Evolutionary conservation across 1,140 invertebrate genomes (phyloP).

Genomic region (Drosophila serrata): DNA sequence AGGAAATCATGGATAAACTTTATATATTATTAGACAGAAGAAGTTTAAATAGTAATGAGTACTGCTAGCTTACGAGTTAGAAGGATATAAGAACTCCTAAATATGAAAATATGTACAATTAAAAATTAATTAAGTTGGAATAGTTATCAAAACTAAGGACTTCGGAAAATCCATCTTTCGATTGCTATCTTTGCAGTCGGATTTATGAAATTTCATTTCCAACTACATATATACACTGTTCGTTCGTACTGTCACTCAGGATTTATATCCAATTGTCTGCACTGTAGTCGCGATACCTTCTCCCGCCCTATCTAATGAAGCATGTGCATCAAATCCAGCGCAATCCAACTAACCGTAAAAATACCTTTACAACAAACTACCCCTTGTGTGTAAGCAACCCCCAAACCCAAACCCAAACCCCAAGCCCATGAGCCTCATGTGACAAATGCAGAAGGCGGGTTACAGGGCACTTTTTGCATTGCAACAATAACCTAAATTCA

Average conservation of each 20-base stretch:
- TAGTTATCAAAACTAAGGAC: not conserved
- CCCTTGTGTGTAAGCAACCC: slow-evolving; percentile 19
- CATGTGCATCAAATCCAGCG: slow-evolving; percentile 54
- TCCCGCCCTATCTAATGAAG: slow-evolving; percentile 61
- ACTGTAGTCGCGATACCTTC: slow-evolving; percentile 15
- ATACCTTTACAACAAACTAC: slow-evolving; percentile 66
- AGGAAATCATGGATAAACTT: not conserved
- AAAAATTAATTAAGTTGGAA: not conserved
- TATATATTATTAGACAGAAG: too few relatives aligned
- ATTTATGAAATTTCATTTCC: slow-evolving; percentile 17
- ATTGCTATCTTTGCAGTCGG: slow-evolving; percentile 27
- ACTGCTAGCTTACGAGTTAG: too few relatives aligned
- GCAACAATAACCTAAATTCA: slow-evolving; percentile 77
- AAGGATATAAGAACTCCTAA: too few relatives aligned
- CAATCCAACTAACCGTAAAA: slow-evolving; percentile 69
- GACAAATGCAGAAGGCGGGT: slow-evolving; percentile 65
- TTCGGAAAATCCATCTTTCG: not conserved
- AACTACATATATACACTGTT: not conserved
- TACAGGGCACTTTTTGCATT: slow-evolving; percentile 38
- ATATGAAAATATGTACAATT: too few relatives aligned
- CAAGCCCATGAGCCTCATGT: slow-evolving; percentile 22
- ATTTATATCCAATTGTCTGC: slow-evolving; percentile 23
- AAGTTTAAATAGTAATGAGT: too few relatives aligned
- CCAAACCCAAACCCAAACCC: slow-evolving; percentile 14
- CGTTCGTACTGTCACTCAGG: slow-evolving; percentile 36